phyloP scores from a whole-genome alignment of 2,888 invertebrate species.

The Cantharis flavilabris region DNA sequence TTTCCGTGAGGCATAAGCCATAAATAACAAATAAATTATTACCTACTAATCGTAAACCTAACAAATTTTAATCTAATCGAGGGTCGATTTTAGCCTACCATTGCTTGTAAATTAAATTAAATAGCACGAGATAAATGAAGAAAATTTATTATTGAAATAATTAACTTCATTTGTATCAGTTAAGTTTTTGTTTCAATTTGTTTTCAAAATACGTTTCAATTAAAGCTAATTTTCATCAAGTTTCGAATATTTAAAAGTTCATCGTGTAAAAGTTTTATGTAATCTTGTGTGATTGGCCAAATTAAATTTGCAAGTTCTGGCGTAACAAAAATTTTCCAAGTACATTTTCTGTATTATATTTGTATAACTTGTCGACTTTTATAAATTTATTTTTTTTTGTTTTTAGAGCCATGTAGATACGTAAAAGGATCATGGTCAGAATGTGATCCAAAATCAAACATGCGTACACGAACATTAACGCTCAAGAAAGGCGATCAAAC shows the following conservation, averaged over 20 bases:
- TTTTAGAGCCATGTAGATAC: conserved; percentile 78
- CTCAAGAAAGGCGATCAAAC: conserved; percentile 83
- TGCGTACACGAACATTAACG: conserved; percentile 79
- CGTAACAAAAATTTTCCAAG: neutral
- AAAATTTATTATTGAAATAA: neutral
- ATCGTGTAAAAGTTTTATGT: neutral
- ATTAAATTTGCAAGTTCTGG: neutral
- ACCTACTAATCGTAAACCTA: conserved; percentile 3
- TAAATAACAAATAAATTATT: conserved; percentile 16
- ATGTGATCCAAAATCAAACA: conserved; percentile 83
- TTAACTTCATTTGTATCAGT: neutral
- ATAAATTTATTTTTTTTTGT: neutral
- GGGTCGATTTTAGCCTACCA: neutral
- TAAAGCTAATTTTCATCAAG: neutral
- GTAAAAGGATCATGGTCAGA: conserved; percentile 87
- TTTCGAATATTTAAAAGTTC: neutral
- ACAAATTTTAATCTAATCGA: neutral
- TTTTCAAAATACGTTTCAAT: neutral
- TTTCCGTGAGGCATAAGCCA: conserved; percentile 4
- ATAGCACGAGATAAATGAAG: neutral
- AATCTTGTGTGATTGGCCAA: neutral
- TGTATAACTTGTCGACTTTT: neutral
- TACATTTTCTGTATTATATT: neutral
- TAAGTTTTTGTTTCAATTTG: neutral
- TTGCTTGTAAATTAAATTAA: neutral